These are phyloP conservation scores for Lasioglossum malachurum DNA, from an alignment of 2,888 invertebrate species.

Conservation along the genomic window DNA sequence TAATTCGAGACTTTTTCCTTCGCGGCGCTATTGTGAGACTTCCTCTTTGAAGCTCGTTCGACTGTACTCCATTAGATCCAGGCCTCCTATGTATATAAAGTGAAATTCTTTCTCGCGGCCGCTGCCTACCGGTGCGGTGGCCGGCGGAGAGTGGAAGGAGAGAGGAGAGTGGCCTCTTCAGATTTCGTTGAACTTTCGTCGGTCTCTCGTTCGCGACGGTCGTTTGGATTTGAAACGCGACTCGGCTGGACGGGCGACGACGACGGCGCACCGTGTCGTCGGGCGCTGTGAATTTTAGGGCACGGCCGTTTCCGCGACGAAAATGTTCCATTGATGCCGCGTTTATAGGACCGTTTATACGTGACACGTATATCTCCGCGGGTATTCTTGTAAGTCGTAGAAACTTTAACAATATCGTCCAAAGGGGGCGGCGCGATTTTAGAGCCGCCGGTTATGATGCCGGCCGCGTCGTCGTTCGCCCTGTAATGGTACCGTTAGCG, in stretches of 20 bases:
- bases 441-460: constrained; percentile 32
- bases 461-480: constrained; percentile 3
- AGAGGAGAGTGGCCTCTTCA: constrained; percentile 23
- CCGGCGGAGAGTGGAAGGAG: not conserved
- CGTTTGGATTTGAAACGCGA: constrained; percentile 36
- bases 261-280: not conserved
- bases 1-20: constrained; percentile 43
- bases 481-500: constrained; percentile 42
- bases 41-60: constrained; percentile 41
- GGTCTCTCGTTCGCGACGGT: constrained; percentile 24
- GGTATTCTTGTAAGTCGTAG: constrained; percentile 47
- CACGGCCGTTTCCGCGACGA: constrained; percentile 31
- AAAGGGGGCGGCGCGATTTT: constrained; percentile 30
- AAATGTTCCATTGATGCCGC: constrained; percentile 42
- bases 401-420: constrained; percentile 48
- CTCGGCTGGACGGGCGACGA: not conserved
- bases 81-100: constrained; percentile 13
- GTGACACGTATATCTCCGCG: constrained; percentile 28
- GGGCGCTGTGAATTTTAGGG: constrained; percentile 38
- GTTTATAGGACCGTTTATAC: constrained; percentile 53
- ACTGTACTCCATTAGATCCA: constrained; percentile 42
- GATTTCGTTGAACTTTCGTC: constrained; percentile 49
- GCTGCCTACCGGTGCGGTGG: not conserved
- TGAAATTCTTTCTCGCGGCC: constrained; percentile 25
- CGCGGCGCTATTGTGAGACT: constrained; percentile 20